Evolutionary conservation across 2,797 vertebrate genomes (phyloP).

Genomic region (Myoxocephalus aenaeus): DNA sequence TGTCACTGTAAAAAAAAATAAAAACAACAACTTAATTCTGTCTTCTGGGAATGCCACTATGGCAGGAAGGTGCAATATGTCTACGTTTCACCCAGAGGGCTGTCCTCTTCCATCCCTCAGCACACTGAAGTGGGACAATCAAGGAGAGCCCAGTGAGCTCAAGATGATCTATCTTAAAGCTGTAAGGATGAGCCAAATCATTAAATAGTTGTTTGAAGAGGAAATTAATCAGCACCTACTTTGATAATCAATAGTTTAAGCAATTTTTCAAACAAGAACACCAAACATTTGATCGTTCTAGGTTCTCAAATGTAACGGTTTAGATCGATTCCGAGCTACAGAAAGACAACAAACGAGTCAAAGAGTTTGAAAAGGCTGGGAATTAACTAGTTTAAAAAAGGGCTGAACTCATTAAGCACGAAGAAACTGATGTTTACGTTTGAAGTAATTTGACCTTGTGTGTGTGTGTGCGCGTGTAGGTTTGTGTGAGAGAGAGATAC

Average conservation of each 20-base stretch:
- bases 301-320: not conserved
- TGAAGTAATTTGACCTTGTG: not conserved
- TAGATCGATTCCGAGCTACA: not conserved
- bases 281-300: no score
- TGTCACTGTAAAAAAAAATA: conserved; percentile 59
- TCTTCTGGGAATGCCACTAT: conserved; percentile 57
- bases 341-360: conserved; percentile 2
- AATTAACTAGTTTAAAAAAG: conserved; percentile 11
- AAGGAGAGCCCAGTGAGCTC: no score
- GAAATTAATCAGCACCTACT: not conserved
- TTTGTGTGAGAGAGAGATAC: not conserved
- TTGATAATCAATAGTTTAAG: not conserved
- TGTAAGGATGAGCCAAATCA: not conserved
- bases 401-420: conserved; percentile 11
- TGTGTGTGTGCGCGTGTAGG: no score
- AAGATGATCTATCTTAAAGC: not conserved
- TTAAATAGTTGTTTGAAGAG: not conserved
- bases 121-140: conserved; percentile 32
- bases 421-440: conserved; percentile 3
- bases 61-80: conserved; percentile 55
- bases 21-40: conserved; percentile 50
- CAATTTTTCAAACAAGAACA: not conserved
- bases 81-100: conserved; percentile 38
- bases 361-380: not conserved
- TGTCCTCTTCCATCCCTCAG: conserved; percentile 23